Evolutionary conservation across 2,797 vertebrate species (phyloP).

Genomic region (Tinamus major): DNA sequence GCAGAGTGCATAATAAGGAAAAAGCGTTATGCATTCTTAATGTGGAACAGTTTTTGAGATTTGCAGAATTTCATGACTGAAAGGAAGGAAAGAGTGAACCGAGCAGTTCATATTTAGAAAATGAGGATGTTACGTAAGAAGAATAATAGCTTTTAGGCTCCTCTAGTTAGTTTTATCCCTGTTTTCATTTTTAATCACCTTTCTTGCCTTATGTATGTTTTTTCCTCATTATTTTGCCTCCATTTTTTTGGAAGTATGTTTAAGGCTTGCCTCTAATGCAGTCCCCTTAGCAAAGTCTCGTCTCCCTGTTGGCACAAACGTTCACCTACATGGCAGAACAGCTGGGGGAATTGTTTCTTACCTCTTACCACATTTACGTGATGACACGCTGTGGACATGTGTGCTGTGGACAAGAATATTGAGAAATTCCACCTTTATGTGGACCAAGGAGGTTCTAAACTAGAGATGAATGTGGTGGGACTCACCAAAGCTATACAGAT

Average conservation of each 20-base stretch:
- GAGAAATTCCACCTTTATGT: background rate
- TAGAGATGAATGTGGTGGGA: background rate
- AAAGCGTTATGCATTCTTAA: background rate
- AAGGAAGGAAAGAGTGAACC: background rate
- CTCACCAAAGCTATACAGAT: background rate
- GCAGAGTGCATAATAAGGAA: background rate
- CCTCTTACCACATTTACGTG: background rate
- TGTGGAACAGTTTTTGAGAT: background rate
- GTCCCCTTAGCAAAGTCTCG: background rate
- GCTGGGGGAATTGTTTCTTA: background rate
- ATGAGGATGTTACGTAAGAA: background rate
- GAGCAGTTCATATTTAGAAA: background rate
- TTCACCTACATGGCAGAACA: background rate
- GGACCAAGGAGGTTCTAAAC: background rate
- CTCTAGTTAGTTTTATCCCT: background rate
- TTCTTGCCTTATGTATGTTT: background rate
- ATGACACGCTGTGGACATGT: background rate
- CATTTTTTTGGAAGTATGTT: background rate
- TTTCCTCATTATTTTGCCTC: slow-evolving; percentile 4
- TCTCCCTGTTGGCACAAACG: background rate
- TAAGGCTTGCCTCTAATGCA: background rate
- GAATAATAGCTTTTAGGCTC: background rate
- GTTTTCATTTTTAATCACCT: slow-evolving; percentile 19
- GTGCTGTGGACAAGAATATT: background rate
- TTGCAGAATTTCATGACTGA: background rate